Conservation (phyloP, 2,797 vertebrate species). For the Pempheris klunzingeri region DNA sequence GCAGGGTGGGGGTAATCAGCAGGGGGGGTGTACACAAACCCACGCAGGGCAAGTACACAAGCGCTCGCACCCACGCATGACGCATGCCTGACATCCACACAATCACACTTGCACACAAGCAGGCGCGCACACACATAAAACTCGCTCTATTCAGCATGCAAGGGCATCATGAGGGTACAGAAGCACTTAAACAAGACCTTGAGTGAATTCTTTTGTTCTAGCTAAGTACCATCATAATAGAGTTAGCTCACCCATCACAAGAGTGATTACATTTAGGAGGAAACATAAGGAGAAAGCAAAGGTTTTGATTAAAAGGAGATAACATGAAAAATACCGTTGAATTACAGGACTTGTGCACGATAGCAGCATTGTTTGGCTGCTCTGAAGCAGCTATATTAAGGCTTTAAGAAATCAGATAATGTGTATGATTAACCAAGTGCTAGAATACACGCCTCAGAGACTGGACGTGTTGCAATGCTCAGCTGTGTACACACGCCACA, state of each 20-base stretch:
- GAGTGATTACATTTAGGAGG: slow-evolving; percentile 70
- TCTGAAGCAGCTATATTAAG: slow-evolving; percentile 42
- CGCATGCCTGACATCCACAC: slow-evolving; percentile 68
- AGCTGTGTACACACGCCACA: slow-evolving; percentile 67
- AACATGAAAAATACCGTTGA: slow-evolving; percentile 47
- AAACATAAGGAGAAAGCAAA: slow-evolving; percentile 66
- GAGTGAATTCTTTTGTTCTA: slow-evolving; percentile 73
- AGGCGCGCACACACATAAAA: not conserved
- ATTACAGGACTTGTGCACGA: slow-evolving; percentile 47
- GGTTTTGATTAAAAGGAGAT: slow-evolving; percentile 68
- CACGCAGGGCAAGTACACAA: slow-evolving; percentile 75
- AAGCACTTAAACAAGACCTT: slow-evolving; percentile 74
- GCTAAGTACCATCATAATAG: slow-evolving; percentile 63
- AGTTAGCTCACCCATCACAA: slow-evolving; percentile 63
- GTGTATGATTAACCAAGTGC: slow-evolving; percentile 49
- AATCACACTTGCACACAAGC: slow-evolving; percentile 11
- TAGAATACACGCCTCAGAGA: slow-evolving; percentile 50
- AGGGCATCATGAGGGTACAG: slow-evolving; percentile 58
- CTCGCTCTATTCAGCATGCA: slow-evolving; percentile 44
- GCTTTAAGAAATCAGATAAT: slow-evolving; percentile 61
- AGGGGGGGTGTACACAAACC: slow-evolving; percentile 48
- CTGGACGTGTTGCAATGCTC: slow-evolving; percentile 60
- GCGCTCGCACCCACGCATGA: slow-evolving; percentile 74
- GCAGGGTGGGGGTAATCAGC: not conserved
- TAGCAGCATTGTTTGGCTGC: slow-evolving; percentile 35